Conservation (phyloP, 2,113 vertebrate species). For the Aptenodytes forsteri region DNA sequence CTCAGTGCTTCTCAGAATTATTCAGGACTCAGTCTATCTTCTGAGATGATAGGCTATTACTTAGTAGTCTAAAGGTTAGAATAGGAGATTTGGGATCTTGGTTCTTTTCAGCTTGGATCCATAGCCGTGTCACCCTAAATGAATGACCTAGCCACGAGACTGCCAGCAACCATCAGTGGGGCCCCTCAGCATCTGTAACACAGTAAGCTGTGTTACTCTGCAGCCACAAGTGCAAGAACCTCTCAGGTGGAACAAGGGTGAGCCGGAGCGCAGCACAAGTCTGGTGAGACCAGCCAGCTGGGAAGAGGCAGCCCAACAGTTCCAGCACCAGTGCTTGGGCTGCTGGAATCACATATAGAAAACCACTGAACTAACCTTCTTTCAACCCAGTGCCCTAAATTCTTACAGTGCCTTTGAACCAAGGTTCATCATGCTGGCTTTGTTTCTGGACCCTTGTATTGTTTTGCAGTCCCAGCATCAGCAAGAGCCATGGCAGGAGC, state of each 20-base stretch:
- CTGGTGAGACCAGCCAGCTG: background rate
- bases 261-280: background rate
- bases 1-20: background rate
- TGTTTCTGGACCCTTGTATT: background rate
- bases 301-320: background rate
- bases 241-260: background rate
- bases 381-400: background rate
- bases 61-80: background rate
- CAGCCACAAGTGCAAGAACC: background rate
- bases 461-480: background rate
- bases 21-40: background rate
- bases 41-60: background rate
- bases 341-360: background rate
- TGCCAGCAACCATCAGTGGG: background rate
- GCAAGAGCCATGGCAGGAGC: background rate
- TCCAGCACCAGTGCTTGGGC: background rate
- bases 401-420: background rate
- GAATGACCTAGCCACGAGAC: background rate
- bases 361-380: background rate
- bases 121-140: background rate
- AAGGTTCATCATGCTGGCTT: background rate
- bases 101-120: background rate
- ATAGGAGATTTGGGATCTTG: background rate
- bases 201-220: background rate
- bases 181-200: background rate